A percentile compares a stretch with the other conserved stretches of the same genome.
Conservation (phyloP, 2,888 invertebrate genomes). For the Corbicula japonica region DNA sequence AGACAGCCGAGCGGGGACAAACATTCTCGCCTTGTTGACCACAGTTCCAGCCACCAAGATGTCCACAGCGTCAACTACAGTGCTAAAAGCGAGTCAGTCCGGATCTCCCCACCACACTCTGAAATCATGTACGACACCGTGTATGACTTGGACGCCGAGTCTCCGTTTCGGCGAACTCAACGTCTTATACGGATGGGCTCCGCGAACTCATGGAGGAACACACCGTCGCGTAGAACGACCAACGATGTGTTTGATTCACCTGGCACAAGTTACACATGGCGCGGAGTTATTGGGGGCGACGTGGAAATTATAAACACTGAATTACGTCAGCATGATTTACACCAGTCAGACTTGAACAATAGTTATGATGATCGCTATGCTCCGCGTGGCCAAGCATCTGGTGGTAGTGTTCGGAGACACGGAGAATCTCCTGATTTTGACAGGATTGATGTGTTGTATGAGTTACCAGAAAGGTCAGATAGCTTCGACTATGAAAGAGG, state of each 20-base stretch:
- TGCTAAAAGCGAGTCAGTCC: constrained; percentile 53
- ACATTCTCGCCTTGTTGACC: constrained; percentile 26
- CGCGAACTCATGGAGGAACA: constrained; percentile 57
- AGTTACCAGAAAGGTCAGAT: constrained; percentile 29
- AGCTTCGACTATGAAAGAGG: constrained; percentile 33
- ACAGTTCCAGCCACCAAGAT: constrained; percentile 20
- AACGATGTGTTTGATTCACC: constrained; percentile 29
- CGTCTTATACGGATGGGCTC: constrained; percentile 62
- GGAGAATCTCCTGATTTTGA: too few relatives aligned
- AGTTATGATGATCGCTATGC: too few relatives aligned
- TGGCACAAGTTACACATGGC: constrained; percentile 54
- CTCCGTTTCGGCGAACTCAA: constrained; percentile 58
- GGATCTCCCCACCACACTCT: constrained; percentile 38
- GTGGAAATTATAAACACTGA: constrained; percentile 58
- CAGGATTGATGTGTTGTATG: constrained; percentile 22
- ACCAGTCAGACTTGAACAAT: constrained; percentile 38
- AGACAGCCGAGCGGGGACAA: constrained; percentile 33
- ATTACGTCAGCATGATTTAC: constrained; percentile 43
- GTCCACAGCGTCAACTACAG: constrained; percentile 47
- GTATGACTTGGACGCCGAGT: constrained; percentile 52
- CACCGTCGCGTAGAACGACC: constrained; percentile 27
- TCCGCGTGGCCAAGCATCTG: too few relatives aligned
- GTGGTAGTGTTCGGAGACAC: too few relatives aligned
- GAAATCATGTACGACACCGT: constrained; percentile 62
- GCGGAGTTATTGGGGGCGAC: constrained; percentile 60